Evolutionary conservation across 30 jellyfish, hydroid and myxozoan genomes (phyloP).

Genomic region (Aurelia aurita complex sp. Pacific): DNA sequence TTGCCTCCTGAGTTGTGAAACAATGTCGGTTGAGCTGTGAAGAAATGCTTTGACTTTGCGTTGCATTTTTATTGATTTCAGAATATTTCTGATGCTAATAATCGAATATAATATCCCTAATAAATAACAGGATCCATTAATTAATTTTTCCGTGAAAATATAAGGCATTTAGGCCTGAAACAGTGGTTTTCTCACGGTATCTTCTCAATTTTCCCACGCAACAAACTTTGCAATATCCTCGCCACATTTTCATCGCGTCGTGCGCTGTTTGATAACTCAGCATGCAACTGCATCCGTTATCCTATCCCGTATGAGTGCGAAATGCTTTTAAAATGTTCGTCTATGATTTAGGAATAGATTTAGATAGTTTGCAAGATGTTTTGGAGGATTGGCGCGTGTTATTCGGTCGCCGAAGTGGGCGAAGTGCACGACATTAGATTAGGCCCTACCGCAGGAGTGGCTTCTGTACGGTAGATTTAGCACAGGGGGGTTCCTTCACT

Average conservation of each 20-base stretch:
- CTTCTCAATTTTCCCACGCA: constrained; percentile 75
- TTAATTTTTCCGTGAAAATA: background rate
- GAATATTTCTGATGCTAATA: no score
- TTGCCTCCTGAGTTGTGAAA: constrained; percentile 6
- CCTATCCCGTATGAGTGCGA: background rate
- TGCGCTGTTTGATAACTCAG: constrained; percentile 46
- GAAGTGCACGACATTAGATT: constrained; percentile 8
- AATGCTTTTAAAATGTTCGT: background rate
- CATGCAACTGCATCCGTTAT: constrained; percentile 5
- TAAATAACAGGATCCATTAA: background rate
- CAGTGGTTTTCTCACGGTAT: constrained; percentile 78
- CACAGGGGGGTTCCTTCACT: no score
- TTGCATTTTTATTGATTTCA: no score
- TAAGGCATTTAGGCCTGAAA: constrained; percentile 23
- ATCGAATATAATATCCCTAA: background rate
- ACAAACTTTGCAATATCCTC: constrained; percentile 59
- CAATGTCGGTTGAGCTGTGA: constrained; percentile 1
- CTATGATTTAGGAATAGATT: background rate
- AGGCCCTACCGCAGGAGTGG: constrained; percentile 52
- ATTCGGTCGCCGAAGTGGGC: background rate
- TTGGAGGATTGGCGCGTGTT: background rate
- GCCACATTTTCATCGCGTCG: constrained; percentile 29
- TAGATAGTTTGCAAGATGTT: background rate
- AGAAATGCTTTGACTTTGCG: no score
- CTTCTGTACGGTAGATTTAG: background rate